Evolutionary conservation across 2,888 invertebrate genomes (phyloP).

Genomic region (Neoaliturus tenellus): DNA sequence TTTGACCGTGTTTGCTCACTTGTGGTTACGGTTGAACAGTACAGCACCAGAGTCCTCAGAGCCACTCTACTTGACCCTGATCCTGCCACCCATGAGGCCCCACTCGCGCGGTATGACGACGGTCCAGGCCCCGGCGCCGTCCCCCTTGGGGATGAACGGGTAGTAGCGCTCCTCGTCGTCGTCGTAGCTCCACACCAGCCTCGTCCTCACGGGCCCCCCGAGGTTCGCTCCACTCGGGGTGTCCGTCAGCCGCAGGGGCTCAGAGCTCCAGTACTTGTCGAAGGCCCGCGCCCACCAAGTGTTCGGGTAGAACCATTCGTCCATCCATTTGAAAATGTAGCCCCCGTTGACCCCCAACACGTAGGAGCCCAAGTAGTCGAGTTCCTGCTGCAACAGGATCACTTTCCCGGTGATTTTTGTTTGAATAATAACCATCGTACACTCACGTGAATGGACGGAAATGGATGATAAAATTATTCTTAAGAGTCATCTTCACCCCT

Average conservation of each 20-base stretch:
- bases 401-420: no score
- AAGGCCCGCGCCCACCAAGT: not conserved
- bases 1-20: no score
- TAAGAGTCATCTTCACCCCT: no score
- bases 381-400: not conserved
- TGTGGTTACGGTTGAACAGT: no score
- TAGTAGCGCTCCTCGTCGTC: not conserved
- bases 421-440: no score
- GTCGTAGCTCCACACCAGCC: not conserved
- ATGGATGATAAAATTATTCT: no score
- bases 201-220: not conserved
- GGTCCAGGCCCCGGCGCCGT: not conserved
- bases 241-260: not conserved
- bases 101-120: not conserved
- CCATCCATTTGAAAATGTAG: not conserved
- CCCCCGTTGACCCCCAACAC: not conserved
- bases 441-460: no score
- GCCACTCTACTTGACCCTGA: no score
- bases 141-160: not conserved
- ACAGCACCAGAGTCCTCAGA: no score
- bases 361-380: not conserved
- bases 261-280: not conserved
- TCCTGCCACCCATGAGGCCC: no score
- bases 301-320: conserved; percentile 9
- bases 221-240: not conserved